Conservation (phyloP, 2,113 vertebrate genomes). For the Cacatua alba region DNA sequence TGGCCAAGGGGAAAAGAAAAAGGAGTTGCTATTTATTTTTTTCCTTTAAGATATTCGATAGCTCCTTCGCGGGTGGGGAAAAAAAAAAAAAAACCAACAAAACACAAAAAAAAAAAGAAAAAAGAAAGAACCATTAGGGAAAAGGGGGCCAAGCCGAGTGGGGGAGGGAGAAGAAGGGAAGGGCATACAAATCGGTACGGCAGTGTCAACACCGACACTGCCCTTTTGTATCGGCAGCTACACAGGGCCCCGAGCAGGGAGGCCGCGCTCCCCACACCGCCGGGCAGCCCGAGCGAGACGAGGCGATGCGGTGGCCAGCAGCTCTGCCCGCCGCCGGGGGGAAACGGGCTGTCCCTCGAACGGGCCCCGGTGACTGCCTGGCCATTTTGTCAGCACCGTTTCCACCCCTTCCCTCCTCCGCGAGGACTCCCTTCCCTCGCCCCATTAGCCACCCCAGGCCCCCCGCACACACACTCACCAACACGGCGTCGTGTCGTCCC, state of each 20-base stretch:
- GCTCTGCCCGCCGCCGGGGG: not conserved
- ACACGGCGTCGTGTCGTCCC: not conserved
- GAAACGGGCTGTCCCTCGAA: not conserved
- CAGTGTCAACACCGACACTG: constrained; percentile 63
- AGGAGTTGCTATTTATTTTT: too few species aligned
- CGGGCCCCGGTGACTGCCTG: not conserved
- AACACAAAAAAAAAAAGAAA: too few species aligned
- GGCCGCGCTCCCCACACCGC: not conserved
- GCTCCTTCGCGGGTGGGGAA: not conserved
- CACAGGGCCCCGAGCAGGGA: not conserved
- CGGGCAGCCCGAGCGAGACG: not conserved
- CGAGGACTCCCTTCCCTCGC: not conserved
- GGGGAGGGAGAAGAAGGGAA: not conserved
- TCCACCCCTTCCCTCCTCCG: constrained; percentile 48
- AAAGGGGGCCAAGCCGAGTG: not conserved
- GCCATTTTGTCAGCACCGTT: constrained; percentile 71
- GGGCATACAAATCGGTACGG: not conserved
- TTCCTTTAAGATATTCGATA: not conserved
- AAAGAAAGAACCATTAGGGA: not conserved
- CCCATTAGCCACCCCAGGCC: not conserved
- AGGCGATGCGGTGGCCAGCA: not conserved
- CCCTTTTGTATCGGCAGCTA: constrained; percentile 55
- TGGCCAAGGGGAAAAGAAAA: too few species aligned
- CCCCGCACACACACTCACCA: not conserved
- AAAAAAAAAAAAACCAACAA: not conserved